phyloP scores from a whole-genome alignment of 2,888 invertebrate genomes.

The Autographa gamma region DNA sequence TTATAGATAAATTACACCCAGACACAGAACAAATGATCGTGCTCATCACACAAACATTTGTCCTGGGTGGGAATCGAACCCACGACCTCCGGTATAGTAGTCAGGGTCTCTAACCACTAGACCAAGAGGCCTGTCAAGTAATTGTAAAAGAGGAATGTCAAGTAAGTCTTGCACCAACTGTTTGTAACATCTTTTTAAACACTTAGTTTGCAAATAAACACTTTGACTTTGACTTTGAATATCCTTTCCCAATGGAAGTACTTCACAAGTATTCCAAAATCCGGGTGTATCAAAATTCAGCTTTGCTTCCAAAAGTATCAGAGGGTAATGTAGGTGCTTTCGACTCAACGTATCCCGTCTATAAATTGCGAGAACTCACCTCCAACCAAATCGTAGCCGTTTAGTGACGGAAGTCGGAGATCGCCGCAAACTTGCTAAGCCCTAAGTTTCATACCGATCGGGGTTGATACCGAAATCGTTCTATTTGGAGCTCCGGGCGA shows the following conservation, averaged over 20 bases:
- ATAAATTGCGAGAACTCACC: constrained; percentile 53
- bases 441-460: constrained; percentile 63
- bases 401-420: constrained; percentile 70
- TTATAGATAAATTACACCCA: no score
- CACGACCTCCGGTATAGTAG: no score
- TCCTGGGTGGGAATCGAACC: no score
- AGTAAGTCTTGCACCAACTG: no score
- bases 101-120: no score
- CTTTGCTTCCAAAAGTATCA: not conserved
- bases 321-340: constrained; percentile 28
- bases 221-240: no score
- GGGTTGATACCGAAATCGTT: constrained; percentile 64
- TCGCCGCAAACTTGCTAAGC: constrained; percentile 67
- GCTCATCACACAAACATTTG: no score
- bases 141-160: no score
- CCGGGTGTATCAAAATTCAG: constrained; percentile 11
- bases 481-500: constrained; percentile 49
- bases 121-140: no score
- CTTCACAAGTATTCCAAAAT: constrained; percentile 14
- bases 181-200: no score
- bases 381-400: constrained; percentile 65
- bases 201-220: no score
- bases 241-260: not conserved
- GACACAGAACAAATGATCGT: no score
- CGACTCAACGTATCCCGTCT: constrained; percentile 32